These are phyloP conservation scores for Branchellion lobata DNA, from an alignment of 2,888 invertebrate species.

Conservation along the genomic window DNA sequence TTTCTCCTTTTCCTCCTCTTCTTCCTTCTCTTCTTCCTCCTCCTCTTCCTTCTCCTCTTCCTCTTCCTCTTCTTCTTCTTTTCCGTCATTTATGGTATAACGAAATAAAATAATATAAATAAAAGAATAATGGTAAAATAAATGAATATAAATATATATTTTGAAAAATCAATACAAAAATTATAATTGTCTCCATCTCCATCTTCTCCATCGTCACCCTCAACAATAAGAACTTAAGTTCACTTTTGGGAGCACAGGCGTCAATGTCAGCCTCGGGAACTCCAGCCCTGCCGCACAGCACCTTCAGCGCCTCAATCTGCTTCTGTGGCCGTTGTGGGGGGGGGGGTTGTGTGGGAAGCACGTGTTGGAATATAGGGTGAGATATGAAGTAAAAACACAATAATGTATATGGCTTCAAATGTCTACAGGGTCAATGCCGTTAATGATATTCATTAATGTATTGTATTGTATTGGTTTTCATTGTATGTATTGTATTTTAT, in stretches of 20 bases:
- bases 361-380: too few species aligned
- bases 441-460: too few species aligned
- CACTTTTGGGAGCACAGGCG: slow-evolving; percentile 52
- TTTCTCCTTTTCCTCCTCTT: not conserved
- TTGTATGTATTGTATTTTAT: too few species aligned
- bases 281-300: slow-evolving; percentile 51
- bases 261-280: slow-evolving; percentile 51
- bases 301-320: slow-evolving; percentile 52
- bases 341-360: too few species aligned
- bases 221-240: too few species aligned
- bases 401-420: too few species aligned
- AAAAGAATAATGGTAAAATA: too few species aligned
- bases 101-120: too few species aligned
- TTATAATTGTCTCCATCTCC: not conserved
- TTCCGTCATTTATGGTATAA: not conserved
- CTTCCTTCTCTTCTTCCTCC: not conserved
- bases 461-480: too few species aligned
- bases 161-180: not conserved
- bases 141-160: too few species aligned
- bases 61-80: not conserved
- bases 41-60: not conserved
- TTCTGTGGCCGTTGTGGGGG: slow-evolving; percentile 45
- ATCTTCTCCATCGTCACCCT: not conserved
- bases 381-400: too few species aligned
- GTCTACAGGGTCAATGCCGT: too few species aligned